Conservation (phyloP, 2,888 invertebrate species). For the Cheilosia soror region DNA sequence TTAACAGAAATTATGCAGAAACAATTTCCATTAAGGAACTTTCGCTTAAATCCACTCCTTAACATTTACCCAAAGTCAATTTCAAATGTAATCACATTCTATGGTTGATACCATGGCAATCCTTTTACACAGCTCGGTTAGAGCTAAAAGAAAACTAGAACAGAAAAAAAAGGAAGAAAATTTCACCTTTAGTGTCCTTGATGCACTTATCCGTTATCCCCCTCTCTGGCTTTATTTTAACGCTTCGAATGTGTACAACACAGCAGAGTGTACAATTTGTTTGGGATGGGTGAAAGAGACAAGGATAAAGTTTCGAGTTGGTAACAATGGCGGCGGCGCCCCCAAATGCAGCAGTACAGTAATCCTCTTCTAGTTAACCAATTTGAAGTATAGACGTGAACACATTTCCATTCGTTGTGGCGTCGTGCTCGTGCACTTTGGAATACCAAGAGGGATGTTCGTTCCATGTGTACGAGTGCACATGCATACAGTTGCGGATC, state of each 20-base stretch:
- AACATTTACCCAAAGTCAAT: constrained; percentile 53
- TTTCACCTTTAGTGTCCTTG: constrained; percentile 67
- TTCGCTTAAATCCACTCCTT: constrained; percentile 52
- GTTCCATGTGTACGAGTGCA: constrained; percentile 1
- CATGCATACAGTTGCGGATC: constrained; percentile 6
- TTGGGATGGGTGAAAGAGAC: constrained; percentile 7
- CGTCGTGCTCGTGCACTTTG: background rate
- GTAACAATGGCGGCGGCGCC: constrained; percentile 23
- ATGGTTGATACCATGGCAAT: constrained; percentile 35
- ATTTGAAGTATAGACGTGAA: constrained; percentile 40
- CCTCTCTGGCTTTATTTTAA: background rate
- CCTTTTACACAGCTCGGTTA: constrained; percentile 12
- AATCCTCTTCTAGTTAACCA: constrained; percentile 62
- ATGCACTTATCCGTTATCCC: constrained; percentile 36
- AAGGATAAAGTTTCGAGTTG: constrained; percentile 22
- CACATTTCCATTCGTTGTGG: constrained; percentile 43
- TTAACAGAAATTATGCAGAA: constrained; percentile 62
- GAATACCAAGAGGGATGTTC: constrained; percentile 26
- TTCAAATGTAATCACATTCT: constrained; percentile 58
- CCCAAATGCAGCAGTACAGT: constrained; percentile 16
- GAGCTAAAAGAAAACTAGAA: background rate
- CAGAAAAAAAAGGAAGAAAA: background rate
- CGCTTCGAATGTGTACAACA: constrained; percentile 1
- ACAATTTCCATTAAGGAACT: constrained; percentile 61
- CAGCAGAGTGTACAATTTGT: constrained; percentile 8